phyloP scores from a whole-genome alignment of 2,888 invertebrate species.

The Tenthredo notha region DNA sequence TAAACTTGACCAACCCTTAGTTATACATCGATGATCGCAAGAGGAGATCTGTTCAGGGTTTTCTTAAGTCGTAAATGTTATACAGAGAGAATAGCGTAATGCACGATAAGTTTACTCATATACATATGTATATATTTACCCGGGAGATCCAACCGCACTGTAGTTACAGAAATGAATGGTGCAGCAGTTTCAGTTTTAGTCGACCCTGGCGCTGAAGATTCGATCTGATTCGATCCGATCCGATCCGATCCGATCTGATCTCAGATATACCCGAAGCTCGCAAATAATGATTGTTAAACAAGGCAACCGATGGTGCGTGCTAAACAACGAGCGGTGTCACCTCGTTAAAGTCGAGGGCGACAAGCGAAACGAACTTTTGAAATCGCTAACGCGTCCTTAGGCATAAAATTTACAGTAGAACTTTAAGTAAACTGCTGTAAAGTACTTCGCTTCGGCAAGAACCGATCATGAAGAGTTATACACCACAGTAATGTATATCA shows the following conservation, averaged over 20 bases:
- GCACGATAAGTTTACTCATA: neutral
- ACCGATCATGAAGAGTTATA: neutral
- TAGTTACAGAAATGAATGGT: slow-evolving; percentile 44
- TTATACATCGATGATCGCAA: neutral
- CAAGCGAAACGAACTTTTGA: slow-evolving; percentile 58
- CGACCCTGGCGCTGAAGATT: slow-evolving; percentile 63
- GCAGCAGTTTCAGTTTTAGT: slow-evolving; percentile 57
- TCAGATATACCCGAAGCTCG: slow-evolving; percentile 66
- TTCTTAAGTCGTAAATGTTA: neutral
- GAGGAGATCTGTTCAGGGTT: neutral
- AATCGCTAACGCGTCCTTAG: slow-evolving; percentile 13
- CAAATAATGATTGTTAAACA: slow-evolving; percentile 76
- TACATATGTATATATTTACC: neutral
- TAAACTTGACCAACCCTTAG: neutral
- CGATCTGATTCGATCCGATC: slow-evolving; percentile 64
- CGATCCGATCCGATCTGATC: slow-evolving; percentile 69
- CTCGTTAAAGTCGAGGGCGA: slow-evolving; percentile 70
- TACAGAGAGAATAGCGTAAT: neutral
- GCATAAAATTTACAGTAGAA: slow-evolving; percentile 27
- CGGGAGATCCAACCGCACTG: slow-evolving; percentile 61
- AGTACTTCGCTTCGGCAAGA: neutral
- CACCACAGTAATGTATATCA: neutral
- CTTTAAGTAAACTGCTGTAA: neutral
- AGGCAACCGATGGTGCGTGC: slow-evolving; percentile 68
- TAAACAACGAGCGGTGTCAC: slow-evolving; percentile 67